Base-by-base conservation (phyloP, 2,113 vertebrate genomes). In the Aythya baeri region DNA sequence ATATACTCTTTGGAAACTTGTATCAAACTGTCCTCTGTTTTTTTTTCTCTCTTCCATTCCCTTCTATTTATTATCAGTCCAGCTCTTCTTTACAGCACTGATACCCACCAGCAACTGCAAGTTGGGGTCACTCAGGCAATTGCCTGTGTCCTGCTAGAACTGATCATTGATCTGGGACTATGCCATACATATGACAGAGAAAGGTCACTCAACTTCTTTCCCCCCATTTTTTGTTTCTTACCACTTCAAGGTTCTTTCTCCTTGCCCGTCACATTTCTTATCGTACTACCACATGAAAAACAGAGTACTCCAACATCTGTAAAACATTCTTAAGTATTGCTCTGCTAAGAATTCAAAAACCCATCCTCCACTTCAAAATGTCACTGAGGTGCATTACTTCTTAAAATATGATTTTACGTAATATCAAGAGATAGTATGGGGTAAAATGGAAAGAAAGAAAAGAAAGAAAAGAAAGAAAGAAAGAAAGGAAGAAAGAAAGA, bases 171-270 rank as follows among this genome's bases (percentile, higher is more conserved):
- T 59, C 50, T 62, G 38, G 17, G 44, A 81, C 27, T 79, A 62
- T 79, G 77, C 44, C 52, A 78, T 31, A 58, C 63, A 8, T 55
- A n/a, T 70, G 54, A 77, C 29, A 80, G 29, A 71, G 13, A 16
- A 93, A 93, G 80, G 89, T 86, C 74, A 78, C 17, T 68, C 54
- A 32, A 77, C 38, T 89, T 61, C 11, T 70, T 70, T 49, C 38
- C 13, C 14, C n/a, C 31, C 9, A 36, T 71, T 90, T 94, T 93
- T 91, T 59, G 70, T 92, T 95, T 79, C 44, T 72, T 82, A 63
- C 13, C 15, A 55, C 44, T 85, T 84, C 63, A 93, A 78, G n/a
- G 25, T 49, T 87, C 74, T 77, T 67, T 49, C 44, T 83, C 22
- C 20, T 43, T 38, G 7, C 6, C 17, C 93, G 23, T 86, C 63